Percentiles rank a stretch among this genome's conserved stretches.
phyloP scores from a whole-genome alignment of 2,797 vertebrate species.

The Paedocypris micromegethes region DNA sequence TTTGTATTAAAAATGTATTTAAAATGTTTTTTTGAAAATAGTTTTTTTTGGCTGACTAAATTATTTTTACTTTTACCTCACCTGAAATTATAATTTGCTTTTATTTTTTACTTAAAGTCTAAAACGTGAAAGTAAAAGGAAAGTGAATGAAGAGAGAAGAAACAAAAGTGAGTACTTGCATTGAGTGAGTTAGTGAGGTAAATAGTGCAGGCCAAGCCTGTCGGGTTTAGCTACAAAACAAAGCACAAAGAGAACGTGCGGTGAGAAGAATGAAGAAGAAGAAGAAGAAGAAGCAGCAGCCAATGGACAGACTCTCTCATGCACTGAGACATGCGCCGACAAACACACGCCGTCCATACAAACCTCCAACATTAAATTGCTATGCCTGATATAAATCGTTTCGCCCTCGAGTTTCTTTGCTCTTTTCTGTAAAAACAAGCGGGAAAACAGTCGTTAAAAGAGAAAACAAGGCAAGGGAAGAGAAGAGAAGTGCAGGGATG shows the following conservation, averaged over 20 bases:
- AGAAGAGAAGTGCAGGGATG: too few species aligned
- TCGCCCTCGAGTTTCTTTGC: constrained; percentile 98
- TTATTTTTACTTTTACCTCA: too few species aligned
- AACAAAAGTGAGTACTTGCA: constrained; percentile 66
- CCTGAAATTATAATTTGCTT: too few species aligned
- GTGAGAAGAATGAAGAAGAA: constrained; percentile 42
- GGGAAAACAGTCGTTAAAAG: constrained; percentile 58
- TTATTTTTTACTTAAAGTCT: constrained; percentile 33
- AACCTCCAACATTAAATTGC: constrained; percentile 99
- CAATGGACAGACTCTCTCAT: constrained; percentile 23
- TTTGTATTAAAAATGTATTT: too few species aligned
- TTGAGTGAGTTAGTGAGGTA: constrained; percentile 62
- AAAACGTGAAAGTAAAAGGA: constrained; percentile 50
- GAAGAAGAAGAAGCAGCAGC: constrained; percentile 49
- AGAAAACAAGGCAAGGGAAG: not conserved
- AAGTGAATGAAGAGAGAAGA: constrained; percentile 17
- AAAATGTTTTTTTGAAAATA: too few species aligned
- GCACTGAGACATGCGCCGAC: constrained; percentile 42
- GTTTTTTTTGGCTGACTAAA: too few species aligned
- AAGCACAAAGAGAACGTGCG: constrained; percentile 34
- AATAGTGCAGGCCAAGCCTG: constrained; percentile 71
- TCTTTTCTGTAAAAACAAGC: constrained; percentile 87
- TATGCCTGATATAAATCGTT: constrained; percentile 99
- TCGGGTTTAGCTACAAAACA: constrained; percentile 59
- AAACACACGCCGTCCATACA: constrained; percentile 72